These are phyloP conservation scores for Myiozetetes cayanensis DNA, from an alignment of 2,113 vertebrate species.

Conservation along the genomic window DNA sequence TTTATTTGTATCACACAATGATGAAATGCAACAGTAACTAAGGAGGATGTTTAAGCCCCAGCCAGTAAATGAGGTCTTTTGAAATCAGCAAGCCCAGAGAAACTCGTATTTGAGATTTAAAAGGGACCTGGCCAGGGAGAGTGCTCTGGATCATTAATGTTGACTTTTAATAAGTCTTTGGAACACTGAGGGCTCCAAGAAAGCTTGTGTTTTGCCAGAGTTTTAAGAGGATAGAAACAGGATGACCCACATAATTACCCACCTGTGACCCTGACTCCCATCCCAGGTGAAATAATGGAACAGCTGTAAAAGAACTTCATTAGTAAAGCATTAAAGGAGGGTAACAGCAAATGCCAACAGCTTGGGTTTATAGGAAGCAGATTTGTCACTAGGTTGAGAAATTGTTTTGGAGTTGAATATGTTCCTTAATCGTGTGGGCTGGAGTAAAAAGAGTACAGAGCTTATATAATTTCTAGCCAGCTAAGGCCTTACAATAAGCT, in stretches of 20 bases:
- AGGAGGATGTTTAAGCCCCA: conserved; percentile 28
- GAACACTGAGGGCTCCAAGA: conserved; percentile 40
- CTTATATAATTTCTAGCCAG: conserved; percentile 35
- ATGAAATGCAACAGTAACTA: conserved; percentile 37
- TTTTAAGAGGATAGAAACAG: conserved; percentile 65
- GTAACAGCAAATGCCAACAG: conserved; percentile 56
- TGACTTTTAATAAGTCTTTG: conserved; percentile 64
- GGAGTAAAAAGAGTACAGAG: conserved; percentile 15
- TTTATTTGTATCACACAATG: background rate
- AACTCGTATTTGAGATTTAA: background rate
- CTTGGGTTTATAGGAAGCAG: conserved; percentile 60
- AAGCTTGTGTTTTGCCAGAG: conserved; percentile 38
- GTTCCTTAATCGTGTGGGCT: conserved; percentile 8
- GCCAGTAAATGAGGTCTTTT: conserved; percentile 54
- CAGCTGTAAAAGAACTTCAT: conserved; percentile 65
- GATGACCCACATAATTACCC: conserved; percentile 56
- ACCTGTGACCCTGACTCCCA: conserved; percentile 58
- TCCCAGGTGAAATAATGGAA: conserved; percentile 67
- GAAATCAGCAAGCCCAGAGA: conserved; percentile 37
- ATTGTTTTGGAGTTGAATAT: conserved; percentile 7
- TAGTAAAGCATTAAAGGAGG: conserved; percentile 61
- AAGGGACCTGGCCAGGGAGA: conserved; percentile 33
- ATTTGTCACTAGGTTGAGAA: conserved; percentile 55
- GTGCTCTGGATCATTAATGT: conserved; percentile 47
- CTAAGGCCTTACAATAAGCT: conserved; percentile 43